These are phyloP conservation scores for Cyrtonyx montezumae DNA, from an alignment of 2,113 vertebrate species.

Conservation along the genomic window DNA sequence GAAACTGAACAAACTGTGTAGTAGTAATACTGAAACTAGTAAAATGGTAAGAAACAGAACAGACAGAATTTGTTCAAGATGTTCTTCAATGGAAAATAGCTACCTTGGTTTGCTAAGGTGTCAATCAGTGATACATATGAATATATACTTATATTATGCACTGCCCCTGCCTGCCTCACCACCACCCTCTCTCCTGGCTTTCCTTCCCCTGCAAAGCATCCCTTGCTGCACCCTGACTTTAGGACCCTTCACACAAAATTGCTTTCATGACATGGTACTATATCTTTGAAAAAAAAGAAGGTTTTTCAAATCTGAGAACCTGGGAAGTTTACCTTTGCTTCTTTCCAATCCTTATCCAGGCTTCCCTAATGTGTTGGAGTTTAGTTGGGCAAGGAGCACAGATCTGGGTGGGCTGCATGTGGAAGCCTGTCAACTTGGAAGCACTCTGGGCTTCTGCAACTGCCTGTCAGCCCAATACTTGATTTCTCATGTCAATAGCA, in stretches of 20 bases:
- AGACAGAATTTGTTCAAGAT: neutral
- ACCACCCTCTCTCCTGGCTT: no score
- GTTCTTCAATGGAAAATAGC: neutral
- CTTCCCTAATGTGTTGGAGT: neutral
- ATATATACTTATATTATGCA: neutral
- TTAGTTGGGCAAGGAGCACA: neutral
- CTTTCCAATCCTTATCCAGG: neutral
- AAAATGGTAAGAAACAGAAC: neutral
- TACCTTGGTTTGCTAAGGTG: neutral
- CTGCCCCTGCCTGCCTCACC: neutral
- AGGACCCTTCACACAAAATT: neutral
- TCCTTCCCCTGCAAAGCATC: neutral
- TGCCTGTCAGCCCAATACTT: neutral
- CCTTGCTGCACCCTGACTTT: neutral
- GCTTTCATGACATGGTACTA: neutral
- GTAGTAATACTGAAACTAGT: neutral
- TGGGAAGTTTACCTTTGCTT: neutral
- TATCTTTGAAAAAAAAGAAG: neutral
- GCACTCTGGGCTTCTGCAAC: neutral
- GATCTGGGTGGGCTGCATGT: neutral
- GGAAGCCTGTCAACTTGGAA: neutral
- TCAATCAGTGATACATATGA: fast-evolving
- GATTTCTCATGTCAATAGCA: neutral
- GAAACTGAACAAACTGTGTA: neutral
- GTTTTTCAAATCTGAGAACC: neutral